phyloP scores from a whole-genome alignment of 2,113 vertebrate genomes.

The Callospermophilus lateralis region DNA sequence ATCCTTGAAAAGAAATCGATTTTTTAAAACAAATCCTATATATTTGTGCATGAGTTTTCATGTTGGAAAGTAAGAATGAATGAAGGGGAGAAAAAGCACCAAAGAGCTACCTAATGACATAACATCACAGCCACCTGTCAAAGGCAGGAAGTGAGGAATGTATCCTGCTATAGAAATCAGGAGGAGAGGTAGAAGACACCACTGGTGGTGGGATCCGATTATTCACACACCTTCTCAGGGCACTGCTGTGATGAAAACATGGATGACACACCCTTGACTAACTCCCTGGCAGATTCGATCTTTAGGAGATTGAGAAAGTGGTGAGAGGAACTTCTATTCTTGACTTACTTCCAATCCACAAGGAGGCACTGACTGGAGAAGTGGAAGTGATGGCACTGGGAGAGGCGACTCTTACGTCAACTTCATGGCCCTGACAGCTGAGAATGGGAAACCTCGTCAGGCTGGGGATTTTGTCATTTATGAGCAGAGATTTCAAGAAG shows the following conservation, averaged over 20 bases:
- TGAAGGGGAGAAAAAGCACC: neutral
- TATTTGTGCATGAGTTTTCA: neutral
- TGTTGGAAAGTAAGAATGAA: slow-evolving; percentile 23
- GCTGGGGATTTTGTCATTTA: neutral
- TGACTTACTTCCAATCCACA: neutral
- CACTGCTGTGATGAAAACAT: neutral
- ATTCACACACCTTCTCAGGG: neutral
- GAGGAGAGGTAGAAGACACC: neutral
- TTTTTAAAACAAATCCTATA: neutral
- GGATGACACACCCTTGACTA: neutral
- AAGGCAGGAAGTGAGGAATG: neutral
- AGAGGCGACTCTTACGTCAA: neutral
- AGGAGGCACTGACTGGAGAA: slow-evolving; percentile 31
- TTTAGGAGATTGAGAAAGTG: neutral
- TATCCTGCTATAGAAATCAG: neutral
- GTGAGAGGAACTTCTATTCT: neutral
- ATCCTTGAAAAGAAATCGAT: too few species aligned
- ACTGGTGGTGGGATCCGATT: neutral
- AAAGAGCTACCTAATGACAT: neutral
- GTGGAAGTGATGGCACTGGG: neutral
- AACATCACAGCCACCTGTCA: neutral
- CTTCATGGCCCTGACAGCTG: accelerated
- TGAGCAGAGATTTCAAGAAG: neutral
- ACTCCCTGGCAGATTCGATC: neutral
- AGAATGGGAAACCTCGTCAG: neutral